These are phyloP conservation scores for Brachionus paranguensis DNA, from an alignment of 1,140 invertebrate genomes.

Conservation along the genomic window DNA sequence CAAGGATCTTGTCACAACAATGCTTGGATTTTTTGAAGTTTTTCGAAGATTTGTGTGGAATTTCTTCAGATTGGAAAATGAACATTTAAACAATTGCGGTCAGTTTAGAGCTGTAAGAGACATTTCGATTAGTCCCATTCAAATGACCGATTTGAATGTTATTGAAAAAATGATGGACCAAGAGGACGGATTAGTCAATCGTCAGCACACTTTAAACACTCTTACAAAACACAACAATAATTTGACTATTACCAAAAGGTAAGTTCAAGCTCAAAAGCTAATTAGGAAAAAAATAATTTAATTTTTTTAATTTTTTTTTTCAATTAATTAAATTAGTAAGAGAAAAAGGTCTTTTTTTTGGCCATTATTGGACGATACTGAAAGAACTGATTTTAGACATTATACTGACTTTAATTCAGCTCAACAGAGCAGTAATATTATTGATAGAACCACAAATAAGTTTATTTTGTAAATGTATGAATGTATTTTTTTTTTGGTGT, in stretches of 20 bases:
- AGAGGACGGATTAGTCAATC: conserved; percentile 11
- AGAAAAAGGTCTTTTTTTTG: conserved; percentile 21
- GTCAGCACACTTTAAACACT: neutral
- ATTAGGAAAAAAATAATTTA: neutral
- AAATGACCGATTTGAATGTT: conserved; percentile 29
- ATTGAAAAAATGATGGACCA: conserved; percentile 40
- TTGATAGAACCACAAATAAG: conserved; percentile 30
- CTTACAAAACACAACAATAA: neutral
- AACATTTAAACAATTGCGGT: conserved; percentile 98
- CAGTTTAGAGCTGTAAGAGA: conserved; percentile 96
- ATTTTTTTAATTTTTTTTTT: neutral
- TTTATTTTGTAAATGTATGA: neutral
- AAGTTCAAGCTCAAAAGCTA: neutral
- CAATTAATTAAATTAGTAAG: neutral
- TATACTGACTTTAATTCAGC: conserved; percentile 11
- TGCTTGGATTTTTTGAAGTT: conserved; percentile 85
- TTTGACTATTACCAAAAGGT: conserved; percentile 30
- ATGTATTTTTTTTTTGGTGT: neutral
- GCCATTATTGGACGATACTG: neutral
- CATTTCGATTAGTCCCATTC: conserved; percentile 83
- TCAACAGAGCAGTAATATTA: neutral
- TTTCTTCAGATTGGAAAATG: conserved; percentile 97
- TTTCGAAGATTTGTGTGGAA: conserved; percentile 98
- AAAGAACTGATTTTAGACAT: neutral
- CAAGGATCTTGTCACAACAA: conserved; percentile 76